These are phyloP conservation scores for Drosophila parabipectinata DNA, from an alignment of 1,140 invertebrate species.

Conservation along the genomic window DNA sequence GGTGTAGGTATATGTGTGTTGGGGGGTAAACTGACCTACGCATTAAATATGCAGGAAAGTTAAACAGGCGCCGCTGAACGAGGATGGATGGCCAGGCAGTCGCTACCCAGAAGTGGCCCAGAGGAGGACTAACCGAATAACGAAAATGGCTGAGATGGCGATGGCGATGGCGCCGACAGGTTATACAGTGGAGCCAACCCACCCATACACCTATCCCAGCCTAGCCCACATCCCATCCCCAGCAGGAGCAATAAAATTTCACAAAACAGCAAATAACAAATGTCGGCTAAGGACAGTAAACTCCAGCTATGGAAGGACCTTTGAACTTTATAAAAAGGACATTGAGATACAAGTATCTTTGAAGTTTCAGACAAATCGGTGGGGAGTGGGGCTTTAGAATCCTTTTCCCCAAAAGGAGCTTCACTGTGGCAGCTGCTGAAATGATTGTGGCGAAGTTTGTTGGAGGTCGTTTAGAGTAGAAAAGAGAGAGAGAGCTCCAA, in stretches of 20 bases:
- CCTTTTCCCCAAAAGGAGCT: not conserved
- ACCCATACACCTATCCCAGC: slow-evolving; percentile 22
- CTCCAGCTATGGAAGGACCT: slow-evolving; percentile 7
- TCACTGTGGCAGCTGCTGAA: slow-evolving; percentile 46
- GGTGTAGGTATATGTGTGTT: slow-evolving; percentile 15
- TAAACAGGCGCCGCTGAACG: slow-evolving; percentile 48
- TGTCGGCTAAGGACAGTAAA: slow-evolving; percentile 39
- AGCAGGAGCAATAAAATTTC: slow-evolving; percentile 68
- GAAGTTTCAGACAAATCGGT: not conserved
- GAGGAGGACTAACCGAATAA: slow-evolving; percentile 7
- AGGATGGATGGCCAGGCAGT: slow-evolving; percentile 44
- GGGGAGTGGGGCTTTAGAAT: too few relatives aligned
- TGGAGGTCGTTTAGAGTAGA: slow-evolving; percentile 65
- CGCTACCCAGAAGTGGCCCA: not conserved
- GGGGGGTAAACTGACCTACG: slow-evolving; percentile 72
- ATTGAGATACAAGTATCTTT: not conserved
- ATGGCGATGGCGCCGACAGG: slow-evolving; percentile 54
- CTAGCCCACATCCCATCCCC: slow-evolving; percentile 3
- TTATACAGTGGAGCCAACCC: slow-evolving; percentile 27
- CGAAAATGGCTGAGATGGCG: slow-evolving; percentile 16
- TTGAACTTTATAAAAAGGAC: not conserved
- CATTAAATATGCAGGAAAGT: slow-evolving; percentile 77
- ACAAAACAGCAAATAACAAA: slow-evolving; percentile 62
- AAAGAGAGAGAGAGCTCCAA: slow-evolving; percentile 25
- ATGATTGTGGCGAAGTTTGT: slow-evolving; percentile 57